Evolutionary conservation across 2,797 vertebrate species (phyloP).

Genomic region (Furcifer pardalis): DNA sequence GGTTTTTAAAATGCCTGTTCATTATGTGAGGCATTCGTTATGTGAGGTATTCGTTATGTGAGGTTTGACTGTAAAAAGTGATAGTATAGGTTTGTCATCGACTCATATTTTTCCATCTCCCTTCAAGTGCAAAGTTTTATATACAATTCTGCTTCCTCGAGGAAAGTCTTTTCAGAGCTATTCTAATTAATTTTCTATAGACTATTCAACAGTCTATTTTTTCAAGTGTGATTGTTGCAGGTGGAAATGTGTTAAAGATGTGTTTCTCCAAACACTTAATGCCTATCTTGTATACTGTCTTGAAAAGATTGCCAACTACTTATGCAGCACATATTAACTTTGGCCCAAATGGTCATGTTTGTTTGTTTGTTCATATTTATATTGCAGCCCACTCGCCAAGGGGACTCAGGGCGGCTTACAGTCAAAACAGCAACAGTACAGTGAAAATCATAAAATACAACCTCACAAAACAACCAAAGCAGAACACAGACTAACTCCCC

Average conservation of each 20-base stretch:
- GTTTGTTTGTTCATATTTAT: too few relatives aligned
- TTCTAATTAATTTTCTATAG: constrained; percentile 1
- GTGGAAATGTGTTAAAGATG: neutral
- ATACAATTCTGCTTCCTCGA: neutral
- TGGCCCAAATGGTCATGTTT: neutral
- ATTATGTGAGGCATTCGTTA: too few relatives aligned
- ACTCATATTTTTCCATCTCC: neutral
- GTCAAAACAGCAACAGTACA: too few relatives aligned
- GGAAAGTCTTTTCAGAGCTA: neutral
- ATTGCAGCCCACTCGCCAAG: too few relatives aligned
- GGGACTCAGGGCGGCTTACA: too few relatives aligned
- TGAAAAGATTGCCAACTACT: neutral
- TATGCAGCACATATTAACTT: neutral
- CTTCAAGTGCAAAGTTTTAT: neutral
- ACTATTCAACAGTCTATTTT: too few relatives aligned
- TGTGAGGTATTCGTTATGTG: too few relatives aligned
- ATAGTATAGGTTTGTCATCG: neutral
- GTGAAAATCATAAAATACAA: too few relatives aligned
- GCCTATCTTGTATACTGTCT: neutral
- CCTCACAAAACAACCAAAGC: too few relatives aligned
- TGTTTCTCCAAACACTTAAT: neutral
- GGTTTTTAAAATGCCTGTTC: too few relatives aligned
- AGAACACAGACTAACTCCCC: too few relatives aligned
- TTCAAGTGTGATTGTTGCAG: neutral
- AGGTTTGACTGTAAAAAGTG: neutral